Base-by-base conservation (phyloP, 2,888 invertebrate genomes). In the Leuctra nigra region DNA sequence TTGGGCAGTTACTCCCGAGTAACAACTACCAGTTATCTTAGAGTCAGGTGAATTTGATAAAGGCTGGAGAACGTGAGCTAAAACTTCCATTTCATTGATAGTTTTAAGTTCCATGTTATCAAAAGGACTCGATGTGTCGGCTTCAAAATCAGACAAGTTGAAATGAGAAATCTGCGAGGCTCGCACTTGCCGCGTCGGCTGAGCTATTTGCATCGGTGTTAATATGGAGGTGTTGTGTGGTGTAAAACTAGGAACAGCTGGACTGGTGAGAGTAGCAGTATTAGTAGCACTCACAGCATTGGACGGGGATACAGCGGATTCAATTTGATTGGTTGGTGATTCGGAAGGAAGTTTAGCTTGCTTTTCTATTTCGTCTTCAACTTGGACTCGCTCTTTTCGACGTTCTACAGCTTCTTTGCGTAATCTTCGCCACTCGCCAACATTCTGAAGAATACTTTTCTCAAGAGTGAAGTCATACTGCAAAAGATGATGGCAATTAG, bases 41-140 rank as follows among this genome's bases (percentile, higher is more conserved):
- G 33, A 16, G 22, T 44, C 50, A 22, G 24, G 25, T 23, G 55
- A 54, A 23, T 47, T 46, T 50, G 53, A 53, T 39, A 56, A 47
- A 7, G 60, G 60, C 25, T 61, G 60, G 9, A 72, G 65, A n/a
- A 92, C 90, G 72, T 90, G 86, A 13, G 92, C 92, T 61, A 95
- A 74, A 69, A 91, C 84, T 72, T 91, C 92, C 80, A 93, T 83
- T 68, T 94, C 93, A 74, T 95, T 93, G 58, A 95, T 87, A 39
- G 91, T 90, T 73, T 93, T 91, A 54, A 95, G 72, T 73, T 91
- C 93, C 73, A 92, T 85, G 74, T 89, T 91, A 75, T 95, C 94
- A 74, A 95, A 95, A 0, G 94, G 94, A 70, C 91, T 92, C 54
- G 91, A 90, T 52, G 88, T 91, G 68, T 92, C 92, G 68, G 87